Percentiles rank a stretch among this genome's conserved stretches.
phyloP scores from a whole-genome alignment of 2,113 vertebrate species.

The Notarius quadriscutis region DNA sequence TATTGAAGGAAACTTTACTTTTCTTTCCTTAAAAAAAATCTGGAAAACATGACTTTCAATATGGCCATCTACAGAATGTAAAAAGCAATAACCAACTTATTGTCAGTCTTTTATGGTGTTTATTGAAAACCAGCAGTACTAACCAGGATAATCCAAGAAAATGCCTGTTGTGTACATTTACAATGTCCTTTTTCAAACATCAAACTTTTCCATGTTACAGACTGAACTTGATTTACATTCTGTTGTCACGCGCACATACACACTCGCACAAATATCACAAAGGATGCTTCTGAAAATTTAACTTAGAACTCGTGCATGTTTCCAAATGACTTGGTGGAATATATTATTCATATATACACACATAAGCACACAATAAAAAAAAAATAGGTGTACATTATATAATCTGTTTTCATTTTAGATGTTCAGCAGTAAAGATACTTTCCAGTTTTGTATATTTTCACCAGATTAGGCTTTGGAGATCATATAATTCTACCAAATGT shows the following conservation, averaged over 20 bases:
- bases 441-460: slow-evolving; percentile 30
- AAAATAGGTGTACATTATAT: slow-evolving; percentile 18
- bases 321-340: slow-evolving; percentile 33
- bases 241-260: slow-evolving; percentile 29
- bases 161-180: slow-evolving; percentile 57
- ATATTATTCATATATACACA: slow-evolving; percentile 45
- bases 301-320: slow-evolving; percentile 26
- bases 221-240: slow-evolving; percentile 56
- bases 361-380: slow-evolving; percentile 32
- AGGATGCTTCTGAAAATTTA: slow-evolving; percentile 27
- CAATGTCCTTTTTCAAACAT: slow-evolving; percentile 64
- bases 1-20: neutral
- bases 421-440: slow-evolving; percentile 23
- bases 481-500: neutral
- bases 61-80: neutral
- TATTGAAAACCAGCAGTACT: slow-evolving; percentile 71
- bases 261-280: neutral
- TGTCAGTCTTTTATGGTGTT: slow-evolving; percentile 64
- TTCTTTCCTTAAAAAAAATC: neutral
- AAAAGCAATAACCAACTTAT: neutral
- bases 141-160: slow-evolving; percentile 65
- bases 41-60: neutral
- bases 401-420: slow-evolving; percentile 11
- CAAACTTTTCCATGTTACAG: slow-evolving; percentile 56
- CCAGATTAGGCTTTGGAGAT: neutral